A percentile compares a stretch with the other conserved stretches of the same genome.
These are phyloP conservation scores for Lycodopsis pacificus DNA, from an alignment of 2,797 vertebrate species.

Conservation along the genomic window DNA sequence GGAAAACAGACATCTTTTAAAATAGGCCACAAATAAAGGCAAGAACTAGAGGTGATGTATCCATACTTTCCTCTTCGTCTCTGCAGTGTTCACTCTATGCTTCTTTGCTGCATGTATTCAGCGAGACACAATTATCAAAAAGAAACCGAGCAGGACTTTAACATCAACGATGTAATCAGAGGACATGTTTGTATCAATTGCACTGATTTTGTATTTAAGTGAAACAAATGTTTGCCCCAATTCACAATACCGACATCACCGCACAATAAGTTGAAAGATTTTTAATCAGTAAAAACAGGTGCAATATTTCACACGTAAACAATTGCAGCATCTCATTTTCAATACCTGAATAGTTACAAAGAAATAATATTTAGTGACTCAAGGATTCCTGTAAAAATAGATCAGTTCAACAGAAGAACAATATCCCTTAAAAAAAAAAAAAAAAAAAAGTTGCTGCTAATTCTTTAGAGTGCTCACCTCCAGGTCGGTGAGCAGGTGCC, in stretches of 20 bases:
- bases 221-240: background rate
- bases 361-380: constrained; percentile 69
- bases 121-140: no score
- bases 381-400: constrained; percentile 79
- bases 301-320: constrained; percentile 83
- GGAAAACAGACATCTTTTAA: background rate
- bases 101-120: no score
- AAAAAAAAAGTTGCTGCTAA: constrained; percentile 8
- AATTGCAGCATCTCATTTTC: constrained; percentile 77
- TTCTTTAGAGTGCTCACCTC: constrained; percentile 47
- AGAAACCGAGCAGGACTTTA: no score
- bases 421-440: constrained; percentile 30
- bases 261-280: constrained; percentile 30
- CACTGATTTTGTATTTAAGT: no score
- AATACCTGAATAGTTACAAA: constrained; percentile 80
- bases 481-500: constrained; percentile 8
- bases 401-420: constrained; percentile 64
- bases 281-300: constrained; percentile 82
- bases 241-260: no score
- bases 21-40: background rate
- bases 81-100: no score
- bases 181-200: background rate
- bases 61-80: no score
- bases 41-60: no score
- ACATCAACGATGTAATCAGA: background rate